These are phyloP conservation scores for Daubentonia madagascariensis DNA, from an alignment of 2,113 vertebrate species.

Conservation along the genomic window DNA sequence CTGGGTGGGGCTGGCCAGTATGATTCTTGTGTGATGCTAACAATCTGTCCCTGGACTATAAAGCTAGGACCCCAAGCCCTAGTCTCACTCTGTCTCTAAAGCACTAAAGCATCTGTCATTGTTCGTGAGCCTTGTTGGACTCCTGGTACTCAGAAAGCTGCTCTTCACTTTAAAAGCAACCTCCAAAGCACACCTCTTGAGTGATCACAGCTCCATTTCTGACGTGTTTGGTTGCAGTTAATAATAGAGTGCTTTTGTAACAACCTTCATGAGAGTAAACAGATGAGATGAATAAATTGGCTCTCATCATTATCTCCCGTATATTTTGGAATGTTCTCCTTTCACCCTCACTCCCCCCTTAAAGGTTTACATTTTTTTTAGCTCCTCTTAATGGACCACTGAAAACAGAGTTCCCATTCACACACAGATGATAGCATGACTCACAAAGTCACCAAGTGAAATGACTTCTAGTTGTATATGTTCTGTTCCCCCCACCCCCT, in stretches of 20 bases:
- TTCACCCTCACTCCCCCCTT: slow-evolving; percentile 33
- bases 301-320: slow-evolving; percentile 50
- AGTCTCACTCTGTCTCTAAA: background rate
- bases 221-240: slow-evolving; percentile 58
- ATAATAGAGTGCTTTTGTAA: slow-evolving; percentile 23
- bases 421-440: slow-evolving; percentile 44
- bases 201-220: slow-evolving; percentile 44
- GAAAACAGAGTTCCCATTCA: slow-evolving; percentile 42
- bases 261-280: slow-evolving; percentile 37
- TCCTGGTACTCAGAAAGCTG: slow-evolving; percentile 23
- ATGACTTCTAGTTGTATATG: slow-evolving; percentile 29
- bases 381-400: slow-evolving; percentile 26
- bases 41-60: slow-evolving; percentile 11
- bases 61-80: background rate
- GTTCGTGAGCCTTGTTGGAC: background rate
- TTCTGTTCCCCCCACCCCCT: background rate
- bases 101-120: slow-evolving; percentile 23
- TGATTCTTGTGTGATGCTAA: background rate
- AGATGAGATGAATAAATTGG: slow-evolving; percentile 59
- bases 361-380: slow-evolving; percentile 62
- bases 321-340: slow-evolving; percentile 65
- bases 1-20: background rate
- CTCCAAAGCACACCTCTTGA: slow-evolving; percentile 55
- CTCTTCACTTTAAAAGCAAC: slow-evolving; percentile 50
- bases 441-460: slow-evolving; percentile 54